Percentiles rank a stretch among this genome's conserved stretches.
These are phyloP conservation scores for Notothenia rossii DNA, from an alignment of 2,113 vertebrate genomes.

Conservation along the genomic window DNA sequence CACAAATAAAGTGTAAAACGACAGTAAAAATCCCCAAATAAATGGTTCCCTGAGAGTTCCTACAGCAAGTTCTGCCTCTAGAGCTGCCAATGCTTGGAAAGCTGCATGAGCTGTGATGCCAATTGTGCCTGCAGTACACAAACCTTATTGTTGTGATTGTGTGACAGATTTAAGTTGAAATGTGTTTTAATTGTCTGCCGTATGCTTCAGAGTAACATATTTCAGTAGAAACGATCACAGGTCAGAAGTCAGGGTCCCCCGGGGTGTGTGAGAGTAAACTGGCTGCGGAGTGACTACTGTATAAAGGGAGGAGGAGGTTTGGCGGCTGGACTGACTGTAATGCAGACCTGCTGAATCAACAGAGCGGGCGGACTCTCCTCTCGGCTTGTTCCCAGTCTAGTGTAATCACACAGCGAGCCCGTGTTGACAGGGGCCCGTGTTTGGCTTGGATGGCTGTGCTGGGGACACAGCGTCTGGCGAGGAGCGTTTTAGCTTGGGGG, in stretches of 20 bases:
- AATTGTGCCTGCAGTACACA: neutral
- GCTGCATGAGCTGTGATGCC: neutral
- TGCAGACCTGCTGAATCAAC: constrained; percentile 81
- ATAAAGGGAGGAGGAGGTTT: constrained; percentile 49
- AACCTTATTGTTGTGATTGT: neutral
- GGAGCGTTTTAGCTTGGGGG: neutral
- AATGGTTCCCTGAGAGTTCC: neutral
- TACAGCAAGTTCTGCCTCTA: neutral
- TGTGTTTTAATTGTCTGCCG: constrained; percentile 12
- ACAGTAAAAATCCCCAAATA: neutral
- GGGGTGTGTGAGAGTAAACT: constrained; percentile 57
- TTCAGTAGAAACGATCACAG: constrained; percentile 31
- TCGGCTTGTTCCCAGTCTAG: constrained; percentile 63
- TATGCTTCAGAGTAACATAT: neutral
- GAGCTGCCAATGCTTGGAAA: neutral
- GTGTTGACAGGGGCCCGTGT: constrained; percentile 73
- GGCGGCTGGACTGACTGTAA: constrained; percentile 65
- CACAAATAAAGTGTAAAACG: neutral
- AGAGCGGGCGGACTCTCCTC: constrained; percentile 59
- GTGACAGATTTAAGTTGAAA: neutral
- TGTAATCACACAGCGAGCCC: constrained; percentile 68
- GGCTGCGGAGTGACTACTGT: constrained; percentile 68
- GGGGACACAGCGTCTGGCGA: constrained; percentile 66
- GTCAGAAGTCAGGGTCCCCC: constrained; percentile 59
- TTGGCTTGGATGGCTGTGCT: constrained; percentile 70